A percentile compares a stretch with the other conserved stretches of the same genome.
These are phyloP conservation scores for Rhagologus leucostigma DNA, from an alignment of 2,113 vertebrate genomes.

Conservation along the genomic window DNA sequence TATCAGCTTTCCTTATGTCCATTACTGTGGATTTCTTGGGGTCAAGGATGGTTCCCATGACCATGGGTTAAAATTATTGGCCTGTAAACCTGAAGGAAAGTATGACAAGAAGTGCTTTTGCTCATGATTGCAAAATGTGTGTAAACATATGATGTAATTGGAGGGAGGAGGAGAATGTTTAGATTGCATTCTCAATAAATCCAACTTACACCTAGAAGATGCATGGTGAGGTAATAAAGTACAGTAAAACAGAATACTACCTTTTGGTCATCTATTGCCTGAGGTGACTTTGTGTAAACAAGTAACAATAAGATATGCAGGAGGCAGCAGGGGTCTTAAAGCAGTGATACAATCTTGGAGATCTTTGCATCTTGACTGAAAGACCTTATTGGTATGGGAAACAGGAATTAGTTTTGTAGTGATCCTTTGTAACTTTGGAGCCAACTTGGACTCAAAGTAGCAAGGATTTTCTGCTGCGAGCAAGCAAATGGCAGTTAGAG, in stretches of 20 bases:
- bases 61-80: not conserved
- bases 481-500: not conserved
- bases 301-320: not conserved
- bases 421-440: not conserved
- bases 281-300: not conserved
- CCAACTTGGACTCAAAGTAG: not conserved
- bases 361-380: not conserved
- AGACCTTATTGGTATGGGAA: not conserved
- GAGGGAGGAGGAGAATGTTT: not conserved
- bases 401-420: not conserved
- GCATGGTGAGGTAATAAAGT: not conserved
- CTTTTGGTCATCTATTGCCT: not conserved
- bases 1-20: not conserved
- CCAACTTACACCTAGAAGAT: rapidly evolving
- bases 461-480: not conserved
- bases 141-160: not conserved
- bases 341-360: not conserved
- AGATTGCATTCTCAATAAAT: not conserved
- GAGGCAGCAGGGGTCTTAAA: not conserved
- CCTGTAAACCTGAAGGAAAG: not conserved
- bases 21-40: not conserved
- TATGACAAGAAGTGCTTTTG: conserved; percentile 10
- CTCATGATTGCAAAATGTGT: not conserved
- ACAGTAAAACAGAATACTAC: not conserved
- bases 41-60: not conserved